These are phyloP conservation scores for Tribolium freemani DNA, from an alignment of 2,888 invertebrate species.

Conservation along the genomic window DNA sequence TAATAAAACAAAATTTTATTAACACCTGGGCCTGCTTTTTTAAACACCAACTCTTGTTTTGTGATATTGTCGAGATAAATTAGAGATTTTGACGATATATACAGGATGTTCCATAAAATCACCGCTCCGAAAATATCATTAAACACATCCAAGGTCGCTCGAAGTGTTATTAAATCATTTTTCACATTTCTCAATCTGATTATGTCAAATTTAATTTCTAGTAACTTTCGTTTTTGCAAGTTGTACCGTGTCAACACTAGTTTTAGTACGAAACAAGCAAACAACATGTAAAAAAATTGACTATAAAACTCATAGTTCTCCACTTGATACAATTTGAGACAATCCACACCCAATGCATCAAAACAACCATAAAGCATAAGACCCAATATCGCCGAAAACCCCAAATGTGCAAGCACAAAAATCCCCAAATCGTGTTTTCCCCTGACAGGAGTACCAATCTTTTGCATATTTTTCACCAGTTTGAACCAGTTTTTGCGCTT, in stretches of 20 bases:
- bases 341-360: background rate
- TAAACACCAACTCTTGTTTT: background rate
- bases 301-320: background rate
- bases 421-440: background rate
- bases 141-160: background rate
- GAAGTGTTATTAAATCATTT: background rate
- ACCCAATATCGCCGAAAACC: background rate
- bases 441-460: background rate
- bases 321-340: background rate
- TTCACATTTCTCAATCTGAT: background rate
- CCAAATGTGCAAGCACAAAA: background rate
- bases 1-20: too few relatives aligned
- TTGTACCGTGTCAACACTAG: background rate
- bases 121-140: background rate
- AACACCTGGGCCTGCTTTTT: too few relatives aligned
- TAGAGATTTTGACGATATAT: background rate
- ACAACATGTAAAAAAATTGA: background rate
- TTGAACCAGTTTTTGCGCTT: background rate
- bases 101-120: background rate
- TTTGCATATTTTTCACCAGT: background rate
- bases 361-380: background rate
- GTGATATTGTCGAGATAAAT: background rate
- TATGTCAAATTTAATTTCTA: background rate
- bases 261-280: background rate
- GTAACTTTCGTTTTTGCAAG: background rate